A percentile compares a stretch with the other conserved stretches of the same genome.
Conservation (phyloP, 2,888 invertebrate genomes). For the Iselma pallidipennis region DNA sequence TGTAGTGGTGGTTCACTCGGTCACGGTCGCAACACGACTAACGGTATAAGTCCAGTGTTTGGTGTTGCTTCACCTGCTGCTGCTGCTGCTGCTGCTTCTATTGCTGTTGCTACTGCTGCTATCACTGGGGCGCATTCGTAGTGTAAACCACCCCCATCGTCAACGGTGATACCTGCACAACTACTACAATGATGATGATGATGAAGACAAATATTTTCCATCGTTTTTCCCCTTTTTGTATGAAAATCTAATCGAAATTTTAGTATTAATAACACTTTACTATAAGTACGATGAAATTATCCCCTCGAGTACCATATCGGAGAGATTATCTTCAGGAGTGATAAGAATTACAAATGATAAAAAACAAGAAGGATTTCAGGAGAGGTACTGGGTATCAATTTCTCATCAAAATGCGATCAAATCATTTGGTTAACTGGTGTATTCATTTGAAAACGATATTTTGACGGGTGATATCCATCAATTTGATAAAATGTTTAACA, state of each 20-base stretch:
- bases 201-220: slow-evolving; percentile 14
- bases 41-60: slow-evolving; percentile 25
- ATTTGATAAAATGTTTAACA: too few species aligned
- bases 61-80: slow-evolving; percentile 36
- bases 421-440: too few species aligned
- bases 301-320: neutral
- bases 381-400: too few species aligned
- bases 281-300: neutral
- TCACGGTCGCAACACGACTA: slow-evolving; percentile 39
- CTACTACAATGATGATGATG: slow-evolving; percentile 10
- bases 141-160: slow-evolving; percentile 2
- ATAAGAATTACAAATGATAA: too few species aligned
- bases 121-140: slow-evolving; percentile 23
- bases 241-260: neutral
- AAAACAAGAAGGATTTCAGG: too few species aligned
- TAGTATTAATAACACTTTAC: neutral
- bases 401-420: too few species aligned
- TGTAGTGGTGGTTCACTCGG: slow-evolving; percentile 25
- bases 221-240: neutral
- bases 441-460: too few species aligned
- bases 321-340: neutral
- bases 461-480: too few species aligned
- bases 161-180: neutral
- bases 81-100: slow-evolving; percentile 3
- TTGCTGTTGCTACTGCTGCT: neutral